Evolutionary conservation across 2,888 invertebrate species (phyloP).

Genomic region (Phortica magna): DNA sequence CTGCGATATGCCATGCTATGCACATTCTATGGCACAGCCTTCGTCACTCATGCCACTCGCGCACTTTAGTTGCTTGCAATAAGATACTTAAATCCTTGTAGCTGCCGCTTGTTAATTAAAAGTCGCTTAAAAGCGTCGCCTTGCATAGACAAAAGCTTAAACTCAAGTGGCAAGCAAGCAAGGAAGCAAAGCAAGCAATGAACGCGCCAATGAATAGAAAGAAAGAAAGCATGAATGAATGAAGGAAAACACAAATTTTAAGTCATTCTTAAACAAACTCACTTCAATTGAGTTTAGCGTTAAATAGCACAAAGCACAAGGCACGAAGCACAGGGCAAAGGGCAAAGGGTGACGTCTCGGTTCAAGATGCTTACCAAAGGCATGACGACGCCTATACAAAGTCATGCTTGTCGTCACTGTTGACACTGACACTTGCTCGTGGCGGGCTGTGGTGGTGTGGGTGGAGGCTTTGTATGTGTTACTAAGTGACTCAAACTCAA

Average conservation of each 20-base stretch:
- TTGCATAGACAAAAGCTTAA: constrained; percentile 42
- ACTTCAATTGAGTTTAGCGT: constrained; percentile 22
- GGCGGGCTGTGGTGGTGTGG: neutral
- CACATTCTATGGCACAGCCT: constrained; percentile 4
- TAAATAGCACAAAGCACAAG: constrained; percentile 16
- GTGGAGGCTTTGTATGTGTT: neutral
- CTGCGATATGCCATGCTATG: neutral
- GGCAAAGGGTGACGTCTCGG: neutral
- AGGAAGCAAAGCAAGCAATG: neutral
- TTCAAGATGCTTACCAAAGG: neutral
- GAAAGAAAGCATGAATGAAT: constrained; percentile 33
- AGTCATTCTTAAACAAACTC: constrained; percentile 8
- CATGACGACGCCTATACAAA: neutral
- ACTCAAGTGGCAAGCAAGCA: constrained; percentile 58
- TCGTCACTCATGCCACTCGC: neutral
- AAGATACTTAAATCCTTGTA: constrained; percentile 61
- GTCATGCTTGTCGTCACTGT: neutral
- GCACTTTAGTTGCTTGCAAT: constrained; percentile 39
- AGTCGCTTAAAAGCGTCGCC: constrained; percentile 62
- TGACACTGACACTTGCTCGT: constrained; percentile 32
- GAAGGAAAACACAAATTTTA: constrained; percentile 17
- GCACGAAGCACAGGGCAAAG: neutral
- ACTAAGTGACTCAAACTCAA: neutral
- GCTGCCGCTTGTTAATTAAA: constrained; percentile 70
- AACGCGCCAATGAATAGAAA: neutral